Conservation (phyloP, 64 coral and sea anemone genomes). For the Acropora tenuis region DNA sequence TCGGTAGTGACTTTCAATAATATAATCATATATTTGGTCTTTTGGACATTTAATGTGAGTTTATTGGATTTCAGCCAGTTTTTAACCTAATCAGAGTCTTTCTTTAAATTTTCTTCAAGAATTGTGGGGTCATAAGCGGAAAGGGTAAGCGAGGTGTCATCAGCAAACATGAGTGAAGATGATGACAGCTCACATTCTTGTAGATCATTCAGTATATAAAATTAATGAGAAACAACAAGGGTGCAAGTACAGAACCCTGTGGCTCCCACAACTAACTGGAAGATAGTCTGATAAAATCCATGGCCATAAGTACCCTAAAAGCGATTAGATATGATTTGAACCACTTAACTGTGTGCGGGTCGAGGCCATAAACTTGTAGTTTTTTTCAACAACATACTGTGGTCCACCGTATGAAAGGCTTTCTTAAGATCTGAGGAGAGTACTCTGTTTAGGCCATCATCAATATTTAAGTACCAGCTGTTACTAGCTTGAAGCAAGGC, state of each 20-base stretch:
- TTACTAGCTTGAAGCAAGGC: too few species aligned
- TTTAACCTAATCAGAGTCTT: constrained; percentile 16
- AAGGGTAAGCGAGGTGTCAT: constrained; percentile 1
- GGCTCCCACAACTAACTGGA: too few species aligned
- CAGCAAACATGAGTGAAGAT: neutral
- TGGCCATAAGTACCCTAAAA: neutral
- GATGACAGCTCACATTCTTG: too few species aligned
- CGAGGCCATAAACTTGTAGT: neutral
- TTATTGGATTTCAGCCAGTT: constrained; percentile 50
- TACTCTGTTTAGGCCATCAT: too few species aligned
- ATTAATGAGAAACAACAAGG: too few species aligned
- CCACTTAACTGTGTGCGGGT: neutral
- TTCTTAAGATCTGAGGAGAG: too few species aligned
- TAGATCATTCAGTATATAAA: too few species aligned
- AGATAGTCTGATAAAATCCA: too few species aligned
- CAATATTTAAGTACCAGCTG: too few species aligned
- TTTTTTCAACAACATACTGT: neutral
- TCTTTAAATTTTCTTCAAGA: constrained; percentile 3
- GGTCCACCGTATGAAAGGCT: too few species aligned
- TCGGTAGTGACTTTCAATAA: neutral
- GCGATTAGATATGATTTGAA: neutral
- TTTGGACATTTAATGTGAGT: constrained; percentile 40
- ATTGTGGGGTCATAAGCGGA: neutral
- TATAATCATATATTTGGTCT: constrained; percentile 51
- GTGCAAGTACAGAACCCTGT: too few species aligned